A percentile compares a stretch with the other conserved stretches of the same genome.
Evolutionary conservation across 2,797 vertebrate species (phyloP).

Genomic region (Galagoides demidoff): DNA sequence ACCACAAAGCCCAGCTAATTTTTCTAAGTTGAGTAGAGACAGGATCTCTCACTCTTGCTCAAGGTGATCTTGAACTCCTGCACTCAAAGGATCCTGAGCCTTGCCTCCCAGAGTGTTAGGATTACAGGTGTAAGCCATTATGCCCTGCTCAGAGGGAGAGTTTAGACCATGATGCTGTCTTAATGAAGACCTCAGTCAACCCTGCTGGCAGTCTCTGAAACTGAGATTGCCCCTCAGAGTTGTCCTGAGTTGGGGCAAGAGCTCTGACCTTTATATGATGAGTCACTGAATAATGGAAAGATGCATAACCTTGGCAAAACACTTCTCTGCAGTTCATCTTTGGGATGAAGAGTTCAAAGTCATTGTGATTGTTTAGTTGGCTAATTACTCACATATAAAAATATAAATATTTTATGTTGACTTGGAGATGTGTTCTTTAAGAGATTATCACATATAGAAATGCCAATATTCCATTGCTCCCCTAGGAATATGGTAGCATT

Average conservation of each 20-base stretch:
- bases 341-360: constrained; percentile 77
- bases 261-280: neutral
- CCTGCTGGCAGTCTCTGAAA: neutral
- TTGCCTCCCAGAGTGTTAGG: no score
- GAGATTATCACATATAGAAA: neutral
- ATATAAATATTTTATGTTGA: constrained; percentile 70
- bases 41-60: no score
- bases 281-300: neutral
- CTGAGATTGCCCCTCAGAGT: neutral
- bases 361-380: constrained; percentile 62
- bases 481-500: neutral
- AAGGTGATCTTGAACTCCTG: no score
- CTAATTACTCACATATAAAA: constrained; percentile 59
- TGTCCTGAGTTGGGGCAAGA: neutral
- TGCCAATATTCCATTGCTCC: neutral
- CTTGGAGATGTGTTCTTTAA: constrained; percentile 48
- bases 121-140: no score
- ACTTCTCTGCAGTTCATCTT: constrained; percentile 68
- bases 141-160: neutral
- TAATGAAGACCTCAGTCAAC: neutral
- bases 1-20: no score
- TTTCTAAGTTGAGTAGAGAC: no score
- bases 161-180: neutral
- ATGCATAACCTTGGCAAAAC: neutral
- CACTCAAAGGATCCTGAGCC: no score